Conservation (phyloP, 2,113 vertebrate genomes). For the Trochalopteron elliotii region DNA sequence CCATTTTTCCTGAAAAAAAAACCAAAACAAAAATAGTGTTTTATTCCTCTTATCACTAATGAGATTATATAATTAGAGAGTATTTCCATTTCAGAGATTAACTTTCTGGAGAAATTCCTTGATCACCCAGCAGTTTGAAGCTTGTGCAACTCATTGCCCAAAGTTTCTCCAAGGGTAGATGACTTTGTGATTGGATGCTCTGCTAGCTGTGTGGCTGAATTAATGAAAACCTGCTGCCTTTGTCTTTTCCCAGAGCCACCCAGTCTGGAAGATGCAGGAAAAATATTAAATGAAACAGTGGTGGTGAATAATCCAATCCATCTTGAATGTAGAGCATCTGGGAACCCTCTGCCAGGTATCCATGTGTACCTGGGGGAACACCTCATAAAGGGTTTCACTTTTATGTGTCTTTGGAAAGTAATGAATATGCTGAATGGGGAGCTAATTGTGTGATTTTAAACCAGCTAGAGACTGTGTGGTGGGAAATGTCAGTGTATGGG, state of each 20-base stretch:
- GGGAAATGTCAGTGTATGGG: neutral
- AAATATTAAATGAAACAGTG: constrained; percentile 87
- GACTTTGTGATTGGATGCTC: neutral
- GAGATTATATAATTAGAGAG: neutral
- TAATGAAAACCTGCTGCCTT: neutral
- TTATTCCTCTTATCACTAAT: neutral
- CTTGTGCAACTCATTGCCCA: neutral
- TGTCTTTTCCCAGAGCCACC: constrained; percentile 84
- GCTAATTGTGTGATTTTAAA: neutral
- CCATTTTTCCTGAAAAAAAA: neutral
- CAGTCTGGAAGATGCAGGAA: constrained; percentile 79
- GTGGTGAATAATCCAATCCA: constrained; percentile 83
- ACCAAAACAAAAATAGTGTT: neutral
- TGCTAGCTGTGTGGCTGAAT: neutral
- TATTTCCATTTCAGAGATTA: neutral
- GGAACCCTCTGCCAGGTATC: constrained; percentile 87
- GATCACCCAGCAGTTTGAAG: neutral
- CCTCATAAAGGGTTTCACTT: neutral
- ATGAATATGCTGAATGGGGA: neutral
- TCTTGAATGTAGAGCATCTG: constrained; percentile 86
- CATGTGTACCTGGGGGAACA: neutral
- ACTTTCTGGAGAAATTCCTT: neutral
- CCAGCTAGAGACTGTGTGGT: neutral
- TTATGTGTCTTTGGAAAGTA: neutral
- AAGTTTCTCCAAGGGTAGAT: neutral